These are phyloP conservation scores for Arctopsyche grandis DNA, from an alignment of 1,140 invertebrate genomes.

Conservation along the genomic window DNA sequence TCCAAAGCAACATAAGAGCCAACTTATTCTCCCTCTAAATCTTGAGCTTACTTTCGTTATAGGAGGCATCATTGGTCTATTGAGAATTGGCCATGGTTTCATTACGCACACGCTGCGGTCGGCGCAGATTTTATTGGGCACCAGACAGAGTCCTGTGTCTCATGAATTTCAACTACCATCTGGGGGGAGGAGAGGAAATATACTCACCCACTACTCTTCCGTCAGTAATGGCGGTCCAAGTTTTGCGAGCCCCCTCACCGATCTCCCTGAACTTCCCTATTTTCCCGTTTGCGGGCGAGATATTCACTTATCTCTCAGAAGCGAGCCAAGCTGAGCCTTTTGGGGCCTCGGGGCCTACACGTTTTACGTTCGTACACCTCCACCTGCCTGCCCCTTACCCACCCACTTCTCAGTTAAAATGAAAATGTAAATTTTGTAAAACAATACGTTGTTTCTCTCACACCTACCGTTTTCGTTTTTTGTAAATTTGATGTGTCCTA, in stretches of 20 bases:
- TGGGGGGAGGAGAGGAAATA: background rate
- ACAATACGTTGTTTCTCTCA: background rate
- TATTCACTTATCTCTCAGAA: constrained; percentile 23
- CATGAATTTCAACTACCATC: constrained; percentile 24
- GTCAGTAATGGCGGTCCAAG: background rate
- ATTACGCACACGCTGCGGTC: background rate
- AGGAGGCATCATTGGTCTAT: too few species aligned
- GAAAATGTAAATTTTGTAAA: constrained; percentile 21
- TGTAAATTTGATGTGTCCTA: too few species aligned
- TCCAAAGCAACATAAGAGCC: too few species aligned
- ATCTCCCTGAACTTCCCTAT: background rate
- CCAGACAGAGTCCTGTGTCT: background rate
- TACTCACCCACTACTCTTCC: background rate
- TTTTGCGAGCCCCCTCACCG: background rate
- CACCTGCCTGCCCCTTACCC: background rate
- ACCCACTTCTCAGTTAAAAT: background rate
- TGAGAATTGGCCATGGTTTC: background rate
- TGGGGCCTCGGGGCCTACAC: background rate
- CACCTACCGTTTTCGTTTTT: background rate
- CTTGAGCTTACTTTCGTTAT: too few species aligned
- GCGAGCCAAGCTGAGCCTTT: background rate
- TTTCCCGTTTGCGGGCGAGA: background rate
- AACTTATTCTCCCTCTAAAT: too few species aligned
- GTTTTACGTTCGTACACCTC: background rate
- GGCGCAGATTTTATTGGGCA: constrained; percentile 14